A percentile compares a stretch with the other conserved stretches of the same genome.
These are phyloP conservation scores for Steinernema hermaphroditum DNA, from an alignment of 2,888 invertebrate species.

Conservation along the genomic window DNA sequence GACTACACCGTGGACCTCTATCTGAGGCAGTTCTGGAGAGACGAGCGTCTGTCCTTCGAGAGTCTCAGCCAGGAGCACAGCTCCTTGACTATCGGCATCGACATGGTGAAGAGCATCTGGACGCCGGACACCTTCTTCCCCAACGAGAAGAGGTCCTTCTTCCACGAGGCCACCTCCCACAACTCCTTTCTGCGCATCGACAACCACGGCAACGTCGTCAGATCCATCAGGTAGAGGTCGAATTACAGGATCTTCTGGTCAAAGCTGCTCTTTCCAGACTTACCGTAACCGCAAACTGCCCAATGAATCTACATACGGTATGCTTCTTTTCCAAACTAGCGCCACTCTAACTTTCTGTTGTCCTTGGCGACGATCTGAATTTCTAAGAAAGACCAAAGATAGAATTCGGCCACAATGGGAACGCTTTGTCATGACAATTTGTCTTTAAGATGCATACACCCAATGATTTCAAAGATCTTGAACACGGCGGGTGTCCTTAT, in stretches of 20 bases:
- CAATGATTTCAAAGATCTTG: no score
- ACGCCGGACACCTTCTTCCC: slow-evolving; percentile 65
- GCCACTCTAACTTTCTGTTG: neutral
- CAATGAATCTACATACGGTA: slow-evolving; percentile 65
- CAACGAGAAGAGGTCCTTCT: slow-evolving; percentile 66
- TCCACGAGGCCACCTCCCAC: slow-evolving; percentile 66
- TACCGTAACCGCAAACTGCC: slow-evolving; percentile 66
- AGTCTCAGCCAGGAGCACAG: slow-evolving; percentile 39
- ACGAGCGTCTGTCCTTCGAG: slow-evolving; percentile 59
- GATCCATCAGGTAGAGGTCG: slow-evolving; percentile 63
- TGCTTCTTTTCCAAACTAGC: neutral
- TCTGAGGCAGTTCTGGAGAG: slow-evolving; percentile 65
- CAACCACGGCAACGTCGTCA: slow-evolving; percentile 62
- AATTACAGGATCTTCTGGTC: no score
- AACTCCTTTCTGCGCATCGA: slow-evolving; percentile 66
- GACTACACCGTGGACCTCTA: slow-evolving; percentile 66
- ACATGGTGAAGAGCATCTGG: slow-evolving; percentile 66
- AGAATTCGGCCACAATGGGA: no score
- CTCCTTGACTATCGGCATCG: slow-evolving; percentile 56
- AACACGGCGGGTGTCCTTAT: no score
- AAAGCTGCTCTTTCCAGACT: no score
- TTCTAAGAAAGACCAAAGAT: no score
- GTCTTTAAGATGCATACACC: no score
- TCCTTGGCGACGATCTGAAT: no score
- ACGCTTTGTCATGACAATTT: no score